A percentile compares a stretch with the other conserved stretches of the same genome.
phyloP scores from a whole-genome alignment of 2,113 vertebrate genomes.

The Cygnus atratus region DNA sequence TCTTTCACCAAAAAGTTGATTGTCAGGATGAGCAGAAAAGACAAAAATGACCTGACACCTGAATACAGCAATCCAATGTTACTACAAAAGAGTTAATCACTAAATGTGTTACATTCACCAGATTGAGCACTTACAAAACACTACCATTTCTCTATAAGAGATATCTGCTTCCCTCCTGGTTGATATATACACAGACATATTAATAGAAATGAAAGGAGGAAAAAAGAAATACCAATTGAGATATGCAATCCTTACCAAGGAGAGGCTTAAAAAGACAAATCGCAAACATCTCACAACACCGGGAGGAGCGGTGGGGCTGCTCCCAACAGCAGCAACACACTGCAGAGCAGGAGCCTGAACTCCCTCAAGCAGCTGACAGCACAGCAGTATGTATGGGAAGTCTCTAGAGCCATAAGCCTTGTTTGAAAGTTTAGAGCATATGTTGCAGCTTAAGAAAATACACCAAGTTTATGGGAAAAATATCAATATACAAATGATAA shows the following conservation, averaged over 20 bases:
- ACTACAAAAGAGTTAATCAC: not conserved
- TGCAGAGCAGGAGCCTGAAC: not conserved
- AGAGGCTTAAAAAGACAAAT: not conserved
- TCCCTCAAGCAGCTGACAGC: not conserved
- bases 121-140: not conserved
- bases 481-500: not conserved
- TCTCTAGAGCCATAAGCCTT: not conserved
- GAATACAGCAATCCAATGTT: not conserved
- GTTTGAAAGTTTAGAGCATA: not conserved
- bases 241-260: not conserved
- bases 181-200: rapidly evolving
- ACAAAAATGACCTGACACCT: not conserved
- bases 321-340: not conserved
- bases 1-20: not conserved
- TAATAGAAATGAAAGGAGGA: not conserved
- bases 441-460: not conserved
- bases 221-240: not conserved
- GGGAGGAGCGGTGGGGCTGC: not conserved
- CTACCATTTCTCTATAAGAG: not conserved
- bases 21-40: not conserved
- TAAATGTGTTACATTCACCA: not conserved
- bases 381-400: not conserved
- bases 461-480: not conserved
- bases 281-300: not conserved
- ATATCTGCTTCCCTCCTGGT: not conserved